phyloP scores from a whole-genome alignment of 1,140 invertebrate species.

The Calosoma granatense region DNA sequence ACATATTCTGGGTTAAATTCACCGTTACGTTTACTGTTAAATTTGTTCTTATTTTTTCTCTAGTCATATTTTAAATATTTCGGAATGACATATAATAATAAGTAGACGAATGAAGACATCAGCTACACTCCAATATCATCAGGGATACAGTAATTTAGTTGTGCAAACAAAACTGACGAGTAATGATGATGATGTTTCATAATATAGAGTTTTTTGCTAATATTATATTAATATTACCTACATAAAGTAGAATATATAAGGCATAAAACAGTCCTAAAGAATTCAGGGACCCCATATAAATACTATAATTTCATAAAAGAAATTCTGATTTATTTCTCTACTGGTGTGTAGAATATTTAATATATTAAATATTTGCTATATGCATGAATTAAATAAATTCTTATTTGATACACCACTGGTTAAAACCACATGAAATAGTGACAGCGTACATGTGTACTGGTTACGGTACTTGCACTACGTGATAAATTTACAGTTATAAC shows the following conservation, averaged over 20 bases:
- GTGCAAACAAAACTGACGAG: background rate
- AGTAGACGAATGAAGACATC: background rate
- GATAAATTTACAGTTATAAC: background rate
- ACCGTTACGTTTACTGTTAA: background rate
- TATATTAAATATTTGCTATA: too few relatives aligned
- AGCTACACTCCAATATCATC: background rate
- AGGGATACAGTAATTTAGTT: background rate
- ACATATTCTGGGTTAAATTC: background rate
- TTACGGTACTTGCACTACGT: slow-evolving; percentile 4
- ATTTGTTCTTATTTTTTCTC: background rate
- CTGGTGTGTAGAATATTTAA: background rate
- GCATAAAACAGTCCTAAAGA: too few relatives aligned
- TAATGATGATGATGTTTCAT: background rate
- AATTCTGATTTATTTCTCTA: too few relatives aligned
- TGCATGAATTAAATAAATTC: background rate
- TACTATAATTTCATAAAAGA: background rate
- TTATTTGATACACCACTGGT: background rate
- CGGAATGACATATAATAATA: background rate
- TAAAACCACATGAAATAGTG: background rate
- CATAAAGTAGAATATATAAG: background rate
- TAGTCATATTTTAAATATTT: background rate
- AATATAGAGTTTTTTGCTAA: background rate
- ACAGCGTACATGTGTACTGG: background rate
- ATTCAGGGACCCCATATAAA: background rate
- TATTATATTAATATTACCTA: background rate